phyloP scores from a whole-genome alignment of 2,888 invertebrate genomes.

The Drosophila ustulata region DNA sequence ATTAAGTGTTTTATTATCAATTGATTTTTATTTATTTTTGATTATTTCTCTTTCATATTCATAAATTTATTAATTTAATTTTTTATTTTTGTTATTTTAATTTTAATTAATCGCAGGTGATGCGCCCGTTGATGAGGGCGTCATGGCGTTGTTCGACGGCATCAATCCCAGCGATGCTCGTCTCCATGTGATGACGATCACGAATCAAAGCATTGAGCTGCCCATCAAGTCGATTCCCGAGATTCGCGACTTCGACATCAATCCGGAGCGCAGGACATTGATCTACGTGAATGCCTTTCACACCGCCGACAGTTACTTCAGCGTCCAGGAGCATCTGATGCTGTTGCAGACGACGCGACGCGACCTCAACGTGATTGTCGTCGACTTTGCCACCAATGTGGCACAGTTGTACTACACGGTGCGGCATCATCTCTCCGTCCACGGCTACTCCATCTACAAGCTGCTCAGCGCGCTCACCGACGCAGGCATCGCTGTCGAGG shows the following conservation, averaged over 20 bases:
- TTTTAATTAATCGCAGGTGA: slow-evolving; percentile 63
- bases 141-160: slow-evolving; percentile 79
- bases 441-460: slow-evolving; percentile 78
- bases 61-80: no score
- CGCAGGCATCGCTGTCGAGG: slow-evolving; percentile 59
- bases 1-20: no score
- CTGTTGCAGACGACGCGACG: slow-evolving; percentile 71
- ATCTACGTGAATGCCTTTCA: slow-evolving; percentile 81
- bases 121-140: slow-evolving; percentile 81
- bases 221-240: slow-evolving; percentile 80
- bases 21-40: no score
- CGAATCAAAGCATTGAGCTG: slow-evolving; percentile 78
- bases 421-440: slow-evolving; percentile 76
- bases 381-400: slow-evolving; percentile 78
- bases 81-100: no score
- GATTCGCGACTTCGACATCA: slow-evolving; percentile 79
- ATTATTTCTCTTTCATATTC: no score
- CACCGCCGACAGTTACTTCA: slow-evolving; percentile 75
- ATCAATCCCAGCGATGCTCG: slow-evolving; percentile 81
- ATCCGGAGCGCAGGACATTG: slow-evolving; percentile 72
- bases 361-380: slow-evolving; percentile 79
- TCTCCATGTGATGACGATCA: slow-evolving; percentile 76
- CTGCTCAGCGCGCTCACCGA: slow-evolving; percentile 63
- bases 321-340: slow-evolving; percentile 76
- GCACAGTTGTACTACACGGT: slow-evolving; percentile 80